Conservation (phyloP, 2,888 invertebrate species). For the Scaptomyza reducta region DNA sequence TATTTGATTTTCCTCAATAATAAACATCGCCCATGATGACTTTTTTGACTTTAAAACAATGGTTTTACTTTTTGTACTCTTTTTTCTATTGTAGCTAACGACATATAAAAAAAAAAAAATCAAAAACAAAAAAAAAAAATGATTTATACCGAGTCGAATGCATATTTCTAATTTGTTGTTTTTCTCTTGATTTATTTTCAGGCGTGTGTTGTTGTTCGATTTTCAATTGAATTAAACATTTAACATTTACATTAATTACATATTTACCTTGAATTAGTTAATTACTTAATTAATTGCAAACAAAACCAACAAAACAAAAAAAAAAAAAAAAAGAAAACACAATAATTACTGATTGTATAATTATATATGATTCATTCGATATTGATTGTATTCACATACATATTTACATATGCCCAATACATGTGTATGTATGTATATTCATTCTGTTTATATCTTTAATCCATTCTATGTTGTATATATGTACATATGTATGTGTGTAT, state of each 20-base stretch:
- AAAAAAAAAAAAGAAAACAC: slow-evolving; percentile 24
- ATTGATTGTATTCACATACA: slow-evolving; percentile 70
- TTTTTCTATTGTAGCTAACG: slow-evolving; percentile 58
- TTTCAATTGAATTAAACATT: slow-evolving; percentile 73
- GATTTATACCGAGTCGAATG: slow-evolving; percentile 26
- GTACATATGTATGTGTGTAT: slow-evolving; percentile 2
- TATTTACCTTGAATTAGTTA: slow-evolving; percentile 70
- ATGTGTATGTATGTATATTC: background rate
- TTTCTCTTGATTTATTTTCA: slow-evolving; percentile 76
- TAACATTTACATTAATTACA: slow-evolving; percentile 59
- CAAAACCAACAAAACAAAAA: background rate
- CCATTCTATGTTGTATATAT: slow-evolving; percentile 10
- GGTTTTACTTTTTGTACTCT: slow-evolving; percentile 46
- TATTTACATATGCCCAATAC: slow-evolving; percentile 58
- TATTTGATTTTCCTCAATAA: slow-evolving; percentile 57
- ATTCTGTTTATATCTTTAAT: background rate
- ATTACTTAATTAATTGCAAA: slow-evolving; percentile 62
- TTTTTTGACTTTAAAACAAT: slow-evolving; percentile 52
- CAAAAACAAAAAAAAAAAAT: slow-evolving; percentile 13
- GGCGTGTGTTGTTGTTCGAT: slow-evolving; percentile 77
- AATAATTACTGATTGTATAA: slow-evolving; percentile 65
- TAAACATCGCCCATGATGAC: slow-evolving; percentile 61
- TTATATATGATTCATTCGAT: slow-evolving; percentile 69
- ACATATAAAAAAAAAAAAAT: slow-evolving; percentile 34
- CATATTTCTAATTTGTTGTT: slow-evolving; percentile 71